Base-by-base conservation (phyloP, 2,888 invertebrate species). In the Hemaris fuciformis region DNA sequence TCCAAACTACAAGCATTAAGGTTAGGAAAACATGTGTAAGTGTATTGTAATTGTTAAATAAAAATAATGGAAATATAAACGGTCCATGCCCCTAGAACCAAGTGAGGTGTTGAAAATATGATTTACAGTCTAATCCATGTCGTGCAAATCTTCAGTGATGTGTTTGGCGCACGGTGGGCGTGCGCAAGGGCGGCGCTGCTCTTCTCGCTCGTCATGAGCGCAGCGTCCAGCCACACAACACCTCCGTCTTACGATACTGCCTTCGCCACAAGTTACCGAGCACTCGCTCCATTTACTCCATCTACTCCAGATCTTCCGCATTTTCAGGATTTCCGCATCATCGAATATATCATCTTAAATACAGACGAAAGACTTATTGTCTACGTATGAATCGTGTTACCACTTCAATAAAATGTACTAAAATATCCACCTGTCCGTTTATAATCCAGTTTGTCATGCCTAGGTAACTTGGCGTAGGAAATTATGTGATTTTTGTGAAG, bases 211-310 rank as follows among this genome's bases (percentile, higher is more conserved):
- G n/a, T 88, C 88, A 20, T 76, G 84, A 1, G 90, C 88, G 68
- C 91, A 91, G 1, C 83, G 81, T 0, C 90, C 90, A 3, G 80
- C 77, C 10, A 88, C 83, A 63, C 91, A 91, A 1, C 79, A 57
- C 2, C 90, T 81, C 60, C 71, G 75, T 43, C 91, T 77, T 8
- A 68, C 64, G 48, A 84, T 79, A 6, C 62, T 71, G 0, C 91
- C 91, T 1, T 70, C 68, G 0, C 90, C 91, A 63, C 90, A 91
- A 1, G 84, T 85, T 57, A 85, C 88, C 0, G 90, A 89, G 67
- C 91, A 91, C 1, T 72, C 71, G 6, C 85, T 79, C 90, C 90
- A 90, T 66, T 88, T 90, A 38, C 88, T 82, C 90, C 90, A 90
- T 22, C 89, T 81, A 70, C 90, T 90, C 90, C 90, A 90, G 8